Base-by-base conservation (phyloP, 2,888 invertebrate genomes). In the Tridacna gigas region DNA sequence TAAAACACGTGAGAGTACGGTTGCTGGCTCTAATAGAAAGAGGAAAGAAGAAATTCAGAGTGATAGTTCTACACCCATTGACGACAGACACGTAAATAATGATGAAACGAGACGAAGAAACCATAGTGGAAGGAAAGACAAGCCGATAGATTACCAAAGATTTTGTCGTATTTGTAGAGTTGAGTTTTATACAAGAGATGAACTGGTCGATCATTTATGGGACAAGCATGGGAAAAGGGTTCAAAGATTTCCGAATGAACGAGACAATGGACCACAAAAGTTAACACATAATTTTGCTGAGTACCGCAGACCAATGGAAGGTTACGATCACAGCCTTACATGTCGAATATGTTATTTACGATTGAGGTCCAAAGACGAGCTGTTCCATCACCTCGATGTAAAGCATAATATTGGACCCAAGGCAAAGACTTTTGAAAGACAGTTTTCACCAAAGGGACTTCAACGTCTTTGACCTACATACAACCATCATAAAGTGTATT, bases 181-280 rank as follows among this genome's bases (percentile, higher is more conserved):
- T 15, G 45, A 45, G n/a, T 69, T 69, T 22, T 12, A 28, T 45
- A n/a, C 69, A 0, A 45, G 69, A 18, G 20, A 18, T 28, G 69
- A 69, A n/a, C n/a, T 69, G 20, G 47, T 47, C 18, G 45, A 69
- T 45, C 69, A 69, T n/a, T 15, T 69, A 47, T 69, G 69, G 69
- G 18, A 20, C 9, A 45, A 28, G 12, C 69, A 69, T 28, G 4
- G 22, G 20, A 69, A 69, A n/a, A 25, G 69, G 20, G 47, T 69
- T 37, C 37, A 37, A 37, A 37, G 37, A 18, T 45, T 47, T 65
- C 5, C 7, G 4, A 61, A 25, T 61, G 25, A 13, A 18, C 45
- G 0, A 22, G 28, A 20, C 0, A 47, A 45, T 5, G 15, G 47
- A 15, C 69, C 45, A 12, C 20, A 12, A 18, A 15, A 15, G n/a